Evolutionary conservation across 2,888 invertebrate genomes (phyloP), one percentile per base, ranked within the genome.

Genomic region (Incurvaria masculella): DNA sequence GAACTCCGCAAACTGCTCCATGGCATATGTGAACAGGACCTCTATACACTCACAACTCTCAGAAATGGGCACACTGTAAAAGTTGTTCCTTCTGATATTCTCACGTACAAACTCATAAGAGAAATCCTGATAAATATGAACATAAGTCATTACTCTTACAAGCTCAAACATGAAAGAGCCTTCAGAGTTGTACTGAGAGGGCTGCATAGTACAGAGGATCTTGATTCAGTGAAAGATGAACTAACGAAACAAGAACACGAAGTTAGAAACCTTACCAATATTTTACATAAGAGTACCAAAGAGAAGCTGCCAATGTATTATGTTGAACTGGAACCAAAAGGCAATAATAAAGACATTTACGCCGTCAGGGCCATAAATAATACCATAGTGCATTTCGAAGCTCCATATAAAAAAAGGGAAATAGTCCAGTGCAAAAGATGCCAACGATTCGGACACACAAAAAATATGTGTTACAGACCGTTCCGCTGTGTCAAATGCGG

Each of bases 401-500:
- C 6, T 23, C 23, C 10, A 23, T 23, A 6, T 23, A 23, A 5
- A 23, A 23, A 5, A 5, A 23, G 10, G 6, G 10, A 6, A 10
- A 23, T 23, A 6, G 23, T 23, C 23, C 23, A 23, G 10, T 23
- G 23, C 10, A 10, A 6, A 23, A 23, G 23, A 23, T 23, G 23
- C 10, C 6, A 23, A 23, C 5, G 5, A 10, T 23, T 5, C 23
- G 23, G 23, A 10, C 5, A 23, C 23, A 6, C 10, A 23, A 5
- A 10, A 23, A 56, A 56, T 23, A 52, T 55, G 44, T 56, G 56
- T 39, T 44, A 42, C 33, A 47, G 58, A 45, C 54, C 56, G 1
- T 55, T 41, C 33, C 27, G 55, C 11, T 57, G 56, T 21, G 55
- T 57, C 3, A 57, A 57, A 49, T 57, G 56, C 40, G 56, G 50